Evolutionary conservation across 2,113 vertebrate genomes (phyloP).

Genomic region (Mormyrus iriodes): DNA sequence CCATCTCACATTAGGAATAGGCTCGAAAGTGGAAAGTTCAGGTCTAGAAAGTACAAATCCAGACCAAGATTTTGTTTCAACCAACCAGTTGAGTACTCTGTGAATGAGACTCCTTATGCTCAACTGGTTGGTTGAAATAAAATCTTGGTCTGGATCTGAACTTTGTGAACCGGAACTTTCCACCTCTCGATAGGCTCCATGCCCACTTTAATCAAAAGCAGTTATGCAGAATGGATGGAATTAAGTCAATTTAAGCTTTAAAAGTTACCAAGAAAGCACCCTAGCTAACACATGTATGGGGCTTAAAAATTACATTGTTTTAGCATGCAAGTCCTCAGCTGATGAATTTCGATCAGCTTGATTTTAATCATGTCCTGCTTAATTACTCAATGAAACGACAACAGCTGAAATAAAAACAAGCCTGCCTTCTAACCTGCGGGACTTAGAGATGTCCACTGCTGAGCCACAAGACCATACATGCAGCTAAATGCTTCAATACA

Average conservation of each 20-base stretch:
- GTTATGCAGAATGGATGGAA: neutral
- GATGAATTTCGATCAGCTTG: neutral
- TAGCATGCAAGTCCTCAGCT: neutral
- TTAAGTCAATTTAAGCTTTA: neutral
- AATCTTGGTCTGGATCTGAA: too few relatives aligned
- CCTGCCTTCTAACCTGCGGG: neutral
- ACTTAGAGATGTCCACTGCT: neutral
- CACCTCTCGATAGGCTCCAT: too few relatives aligned
- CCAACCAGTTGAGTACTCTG: too few relatives aligned
- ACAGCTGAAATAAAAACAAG: neutral
- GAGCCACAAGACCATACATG: neutral
- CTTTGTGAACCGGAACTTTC: too few relatives aligned
- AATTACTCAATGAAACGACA: neutral
- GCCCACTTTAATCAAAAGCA: neutral
- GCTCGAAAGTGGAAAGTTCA: neutral
- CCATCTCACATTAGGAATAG: neutral
- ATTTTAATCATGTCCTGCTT: neutral
- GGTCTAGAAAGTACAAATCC: neutral
- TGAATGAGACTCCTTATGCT: too few relatives aligned
- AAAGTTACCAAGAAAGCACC: neutral
- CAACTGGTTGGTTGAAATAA: too few relatives aligned
- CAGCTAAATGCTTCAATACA: neutral
- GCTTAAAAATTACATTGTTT: neutral
- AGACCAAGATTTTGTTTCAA: too few relatives aligned
- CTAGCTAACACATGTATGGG: neutral